phyloP scores from a whole-genome alignment of 2,113 vertebrate genomes.

The Lasiurus borealis region DNA sequence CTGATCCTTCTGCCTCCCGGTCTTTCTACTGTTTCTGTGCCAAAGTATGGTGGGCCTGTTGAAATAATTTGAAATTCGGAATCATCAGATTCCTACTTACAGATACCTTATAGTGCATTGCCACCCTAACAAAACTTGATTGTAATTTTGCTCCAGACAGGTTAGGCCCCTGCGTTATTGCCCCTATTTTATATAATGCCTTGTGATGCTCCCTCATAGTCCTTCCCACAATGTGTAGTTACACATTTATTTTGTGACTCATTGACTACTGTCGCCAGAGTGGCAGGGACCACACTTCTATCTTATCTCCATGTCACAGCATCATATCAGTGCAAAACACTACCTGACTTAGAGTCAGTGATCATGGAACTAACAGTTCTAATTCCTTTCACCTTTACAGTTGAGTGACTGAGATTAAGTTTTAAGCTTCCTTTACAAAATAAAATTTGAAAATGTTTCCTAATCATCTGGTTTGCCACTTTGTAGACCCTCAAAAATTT shows the following conservation, averaged over 20 bases:
- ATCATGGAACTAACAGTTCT: neutral
- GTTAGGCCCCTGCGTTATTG: neutral
- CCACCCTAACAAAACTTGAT: neutral
- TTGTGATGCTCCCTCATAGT: neutral
- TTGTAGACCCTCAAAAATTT: neutral
- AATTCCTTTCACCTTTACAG: neutral
- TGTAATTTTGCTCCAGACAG: neutral
- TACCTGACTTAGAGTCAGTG: neutral
- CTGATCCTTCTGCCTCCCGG: neutral
- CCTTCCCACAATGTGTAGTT: neutral
- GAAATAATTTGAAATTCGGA: neutral
- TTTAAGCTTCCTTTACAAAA: neutral
- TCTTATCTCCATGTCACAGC: neutral
- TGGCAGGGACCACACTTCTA: neutral
- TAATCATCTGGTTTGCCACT: neutral
- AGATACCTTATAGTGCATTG: neutral
- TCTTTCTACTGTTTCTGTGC: neutral
- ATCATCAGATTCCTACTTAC: neutral
- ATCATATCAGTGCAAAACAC: neutral
- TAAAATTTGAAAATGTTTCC: neutral
- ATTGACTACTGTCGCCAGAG: neutral
- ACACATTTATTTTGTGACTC: neutral
- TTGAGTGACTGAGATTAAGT: constrained; percentile 38
- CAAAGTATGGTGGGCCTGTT: neutral
- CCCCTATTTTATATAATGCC: neutral